Percentiles rank a stretch among this genome's conserved stretches.
Conservation (phyloP, 2,888 invertebrate genomes). For the Drosophila tanythrix region DNA sequence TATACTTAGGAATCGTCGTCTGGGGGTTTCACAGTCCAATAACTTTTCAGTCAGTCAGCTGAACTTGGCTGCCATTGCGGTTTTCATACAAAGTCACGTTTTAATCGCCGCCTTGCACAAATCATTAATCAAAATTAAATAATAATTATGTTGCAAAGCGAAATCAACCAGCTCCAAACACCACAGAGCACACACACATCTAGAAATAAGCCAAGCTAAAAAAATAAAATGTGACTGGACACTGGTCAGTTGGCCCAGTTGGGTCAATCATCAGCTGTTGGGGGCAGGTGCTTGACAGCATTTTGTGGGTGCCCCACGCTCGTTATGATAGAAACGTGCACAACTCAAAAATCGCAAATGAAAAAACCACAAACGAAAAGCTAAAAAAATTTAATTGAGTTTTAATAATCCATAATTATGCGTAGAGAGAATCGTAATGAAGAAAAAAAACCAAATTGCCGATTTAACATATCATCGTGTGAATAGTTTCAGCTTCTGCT, state of each 20-base stretch:
- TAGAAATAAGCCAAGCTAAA: conserved; percentile 34
- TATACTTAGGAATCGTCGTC: conserved; percentile 45
- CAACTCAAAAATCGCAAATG: conserved; percentile 26
- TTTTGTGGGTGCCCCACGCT: conserved; percentile 52
- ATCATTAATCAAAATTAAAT: conserved; percentile 81
- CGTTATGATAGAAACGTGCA: conserved; percentile 33
- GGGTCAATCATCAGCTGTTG: conserved; percentile 43
- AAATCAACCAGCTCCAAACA: conserved; percentile 40
- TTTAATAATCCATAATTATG: conserved; percentile 78
- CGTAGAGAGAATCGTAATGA: conserved; percentile 35
- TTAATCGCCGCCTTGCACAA: conserved; percentile 72
- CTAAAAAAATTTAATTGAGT: conserved; percentile 68
- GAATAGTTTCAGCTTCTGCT: conserved; percentile 52
- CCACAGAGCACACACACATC: conserved; percentile 17
- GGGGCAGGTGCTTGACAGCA: conserved; percentile 41
- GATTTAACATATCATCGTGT: conserved; percentile 66
- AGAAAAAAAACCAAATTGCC: conserved; percentile 31
- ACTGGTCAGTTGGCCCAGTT: conserved; percentile 22
- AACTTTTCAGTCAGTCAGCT: conserved; percentile 26
- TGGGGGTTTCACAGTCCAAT: conserved; percentile 54
- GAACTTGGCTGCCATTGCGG: conserved; percentile 38
- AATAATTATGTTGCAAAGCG: conserved; percentile 70
- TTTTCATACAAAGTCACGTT: conserved; percentile 72
- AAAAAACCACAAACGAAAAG: conserved; percentile 30
- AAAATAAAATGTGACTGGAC: conserved; percentile 35